phyloP scores from a whole-genome alignment of 2,888 invertebrate species.

The Ischnura elegans region DNA sequence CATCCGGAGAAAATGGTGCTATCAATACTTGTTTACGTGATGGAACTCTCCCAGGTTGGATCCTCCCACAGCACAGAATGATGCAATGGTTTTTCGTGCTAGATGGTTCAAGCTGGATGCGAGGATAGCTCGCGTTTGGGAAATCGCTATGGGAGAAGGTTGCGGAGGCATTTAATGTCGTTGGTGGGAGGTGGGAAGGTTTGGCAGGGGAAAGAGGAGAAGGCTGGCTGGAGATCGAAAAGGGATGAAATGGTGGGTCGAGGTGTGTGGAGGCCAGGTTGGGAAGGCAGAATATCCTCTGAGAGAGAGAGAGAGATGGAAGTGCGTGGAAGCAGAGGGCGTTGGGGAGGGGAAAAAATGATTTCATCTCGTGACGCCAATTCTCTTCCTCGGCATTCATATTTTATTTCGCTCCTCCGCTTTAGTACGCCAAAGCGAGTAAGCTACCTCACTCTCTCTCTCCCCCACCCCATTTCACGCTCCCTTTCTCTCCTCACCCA shows the following conservation, averaged over 20 bases:
- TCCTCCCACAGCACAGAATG: not conserved
- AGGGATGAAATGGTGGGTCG: not conserved
- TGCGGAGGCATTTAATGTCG: not conserved
- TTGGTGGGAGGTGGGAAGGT: not conserved
- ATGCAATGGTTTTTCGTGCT: not conserved
- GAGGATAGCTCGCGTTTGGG: not conserved
- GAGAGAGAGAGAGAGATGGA: constrained; percentile 38
- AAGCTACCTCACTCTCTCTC: not conserved
- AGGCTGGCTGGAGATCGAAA: not conserved
- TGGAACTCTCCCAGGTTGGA: not conserved
- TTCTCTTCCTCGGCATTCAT: constrained; percentile 64
- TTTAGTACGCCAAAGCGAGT: constrained; percentile 56
- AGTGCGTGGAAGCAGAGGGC: constrained; percentile 56
- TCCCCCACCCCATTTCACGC: not conserved
- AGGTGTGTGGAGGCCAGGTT: not conserved
- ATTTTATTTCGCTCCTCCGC: constrained; percentile 64
- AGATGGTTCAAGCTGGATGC: not conserved
- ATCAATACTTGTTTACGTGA: not conserved
- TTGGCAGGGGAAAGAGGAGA: not conserved
- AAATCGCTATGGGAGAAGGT: not conserved
- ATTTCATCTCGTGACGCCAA: constrained; percentile 67
- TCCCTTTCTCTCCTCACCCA: not conserved
- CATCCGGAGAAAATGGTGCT: not conserved
- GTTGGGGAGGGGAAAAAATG: constrained; percentile 45
- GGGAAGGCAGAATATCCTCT: no score